Evolutionary conservation across 2,113 vertebrate genomes (phyloP), one percentile per base, ranked within the genome.

Genomic region (Thalassarche chlororhynchos): DNA sequence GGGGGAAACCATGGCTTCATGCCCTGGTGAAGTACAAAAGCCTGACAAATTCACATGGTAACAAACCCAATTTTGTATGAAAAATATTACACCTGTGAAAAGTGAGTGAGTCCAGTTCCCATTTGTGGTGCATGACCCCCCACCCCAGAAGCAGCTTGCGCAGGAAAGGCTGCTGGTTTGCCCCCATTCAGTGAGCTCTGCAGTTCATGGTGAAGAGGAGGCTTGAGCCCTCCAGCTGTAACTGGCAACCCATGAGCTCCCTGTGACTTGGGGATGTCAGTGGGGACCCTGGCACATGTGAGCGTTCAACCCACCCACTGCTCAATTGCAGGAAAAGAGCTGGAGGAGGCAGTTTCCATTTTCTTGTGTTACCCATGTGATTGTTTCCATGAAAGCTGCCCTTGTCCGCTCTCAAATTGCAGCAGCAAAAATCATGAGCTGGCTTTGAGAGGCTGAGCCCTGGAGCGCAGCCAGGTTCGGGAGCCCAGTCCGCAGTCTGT

Each of bases 321-420:
- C 38, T 51, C 4, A 2, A 11, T 8, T 40, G 80, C 52, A 80
- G 44, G 62, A 83, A 79, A 36, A 65, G 40, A 57, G 46, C 34
- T 76, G 61, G 55, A 66, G 25, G 16, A 76, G 28, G 29, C 46
- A 29, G 25, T 87, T 89, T 93, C 32, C 46, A 28, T 84, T 86
- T 91, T 58, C 71, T 84, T 84, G n/a, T 57, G 42, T 38, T 72
- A 38, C 32, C 62, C 3, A 0, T 34, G 32, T 7, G 38, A 29
- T 32, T 1, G 2, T 65, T 87, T 82, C 77, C 7, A 8, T 68
- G 29, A 69, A 84, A 65, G 34, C 46, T 61, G 60, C 25, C 36
- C 44, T 44, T 16, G 2, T 84, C 75, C 0, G 0, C 69, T 90
- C 24, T 42, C 0, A 2, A 66, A 46, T 5, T 57, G 29, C 40